Conservation (phyloP, 2,113 vertebrate species). For the Labeo catla region DNA sequence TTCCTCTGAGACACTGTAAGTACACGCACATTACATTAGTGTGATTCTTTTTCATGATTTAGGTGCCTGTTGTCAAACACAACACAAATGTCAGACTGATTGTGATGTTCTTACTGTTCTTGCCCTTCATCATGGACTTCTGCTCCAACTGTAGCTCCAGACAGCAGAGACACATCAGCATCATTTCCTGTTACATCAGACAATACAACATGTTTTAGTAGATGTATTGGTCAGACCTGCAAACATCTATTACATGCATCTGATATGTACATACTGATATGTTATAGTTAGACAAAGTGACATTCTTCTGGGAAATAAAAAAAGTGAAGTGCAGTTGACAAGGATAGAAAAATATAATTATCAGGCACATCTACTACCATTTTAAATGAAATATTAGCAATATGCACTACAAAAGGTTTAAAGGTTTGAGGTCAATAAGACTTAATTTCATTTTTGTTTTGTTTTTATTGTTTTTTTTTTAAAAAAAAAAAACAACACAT, state of each 20-base stretch:
- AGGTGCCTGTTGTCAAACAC: not conserved
- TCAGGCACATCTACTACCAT: not conserved
- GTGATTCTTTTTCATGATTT: not conserved
- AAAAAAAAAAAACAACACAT: no score
- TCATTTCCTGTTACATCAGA: slow-evolving; percentile 83
- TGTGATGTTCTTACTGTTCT: slow-evolving; percentile 77
- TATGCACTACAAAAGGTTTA: not conserved
- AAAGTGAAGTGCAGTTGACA: not conserved
- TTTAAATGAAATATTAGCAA: not conserved
- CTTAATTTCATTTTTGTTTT: no score
- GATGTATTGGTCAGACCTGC: not conserved
- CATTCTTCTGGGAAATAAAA: not conserved
- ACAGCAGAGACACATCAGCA: slow-evolving; percentile 92
- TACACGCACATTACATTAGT: not conserved
- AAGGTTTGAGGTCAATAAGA: no score
- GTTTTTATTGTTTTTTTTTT: no score
- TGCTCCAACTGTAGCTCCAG: slow-evolving; percentile 97
- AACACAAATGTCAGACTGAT: not conserved
- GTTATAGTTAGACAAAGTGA: not conserved
- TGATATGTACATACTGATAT: not conserved
- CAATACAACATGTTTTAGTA: not conserved
- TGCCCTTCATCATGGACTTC: slow-evolving; percentile 88
- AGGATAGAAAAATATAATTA: not conserved
- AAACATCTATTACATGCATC: not conserved
- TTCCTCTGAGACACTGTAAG: slow-evolving; percentile 86